Percentiles rank a stretch among this genome's conserved stretches.
Conservation (phyloP, 2,113 vertebrate species). For the Aegotheles bennettii region DNA sequence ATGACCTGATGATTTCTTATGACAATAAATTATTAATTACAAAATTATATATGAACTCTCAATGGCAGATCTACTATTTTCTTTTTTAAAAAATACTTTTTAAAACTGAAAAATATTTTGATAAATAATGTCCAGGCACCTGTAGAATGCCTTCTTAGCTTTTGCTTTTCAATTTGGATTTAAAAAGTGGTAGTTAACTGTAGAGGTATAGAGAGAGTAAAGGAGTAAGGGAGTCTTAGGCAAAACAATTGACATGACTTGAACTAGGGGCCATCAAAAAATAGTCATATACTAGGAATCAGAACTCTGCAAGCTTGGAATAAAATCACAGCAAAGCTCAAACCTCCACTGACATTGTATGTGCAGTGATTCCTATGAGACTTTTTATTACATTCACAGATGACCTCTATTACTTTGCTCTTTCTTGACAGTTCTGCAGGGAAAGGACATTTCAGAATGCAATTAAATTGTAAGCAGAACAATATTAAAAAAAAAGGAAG, state of each 20-base stretch:
- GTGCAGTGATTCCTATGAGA: neutral
- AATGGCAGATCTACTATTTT: neutral
- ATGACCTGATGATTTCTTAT: neutral
- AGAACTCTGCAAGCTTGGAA: neutral
- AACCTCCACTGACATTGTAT: neutral
- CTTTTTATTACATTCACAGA: slow-evolving; percentile 35
- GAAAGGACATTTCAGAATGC: neutral
- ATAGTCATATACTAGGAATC: neutral
- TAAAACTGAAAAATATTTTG: neutral
- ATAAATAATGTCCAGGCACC: neutral
- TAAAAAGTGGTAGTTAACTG: neutral
- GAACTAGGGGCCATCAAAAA: neutral
- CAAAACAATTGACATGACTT: neutral
- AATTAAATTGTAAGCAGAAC: neutral
- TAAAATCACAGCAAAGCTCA: neutral
- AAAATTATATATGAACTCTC: neutral
- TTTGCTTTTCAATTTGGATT: neutral
- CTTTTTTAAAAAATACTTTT: neutral
- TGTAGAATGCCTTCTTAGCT: neutral
- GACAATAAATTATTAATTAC: neutral
- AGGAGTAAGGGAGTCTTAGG: neutral
- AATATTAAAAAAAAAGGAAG: neutral
- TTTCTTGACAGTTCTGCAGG: neutral
- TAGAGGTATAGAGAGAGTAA: neutral
- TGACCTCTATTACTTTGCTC: slow-evolving; percentile 40